Evolutionary conservation across 2,888 invertebrate species (phyloP), one percentile per base, ranked within the genome.

Genomic region (Hypsopygia costalis): DNA sequence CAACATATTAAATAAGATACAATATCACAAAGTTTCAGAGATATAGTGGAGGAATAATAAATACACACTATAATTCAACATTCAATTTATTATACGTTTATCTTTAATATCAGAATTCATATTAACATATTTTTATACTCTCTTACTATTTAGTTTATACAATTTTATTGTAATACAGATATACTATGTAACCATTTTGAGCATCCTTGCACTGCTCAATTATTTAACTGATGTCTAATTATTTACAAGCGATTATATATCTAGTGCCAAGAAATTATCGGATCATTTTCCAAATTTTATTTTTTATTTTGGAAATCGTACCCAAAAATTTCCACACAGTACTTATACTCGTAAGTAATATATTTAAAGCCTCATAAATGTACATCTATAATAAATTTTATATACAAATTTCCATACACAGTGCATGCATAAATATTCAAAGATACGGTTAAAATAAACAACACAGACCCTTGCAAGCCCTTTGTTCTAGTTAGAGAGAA

Each of bases 61-160:
- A 11, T 11, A 41, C 6, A 22, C 30, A 42, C 40, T 40, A 43
- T 49, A 60, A 53, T 58, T 16, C 52, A 67, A 69, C 69, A 69
- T 69, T 64, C 46, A 66, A 50, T 68, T 69, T 65, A 69, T 58
- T 69, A 65, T 46, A 67, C 52, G 55, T 57, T 52, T 58, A 39
- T 12, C 16, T 34, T 62, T 56, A 51, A 40, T 58, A 58, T 52
- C 33, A 33, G 41, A 50, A 51, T 47, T 51, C 52, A 29, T 51
- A 40, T 42, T 58, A 65, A 59, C 52, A 49, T 52, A 52, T 46
- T 51, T 16, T 52, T 41, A 36, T 41, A 46, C 33, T 47, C 34
- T 46, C 40, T 44, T 43, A 40, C 32, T 38, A 41, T 50, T 43
- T 53, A 55, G 25, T 63, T 55, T 52, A 51, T 52, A 62, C 55